Base-by-base conservation (phyloP, 2,797 vertebrate species). In the Acrocephalus scirpaceus region DNA sequence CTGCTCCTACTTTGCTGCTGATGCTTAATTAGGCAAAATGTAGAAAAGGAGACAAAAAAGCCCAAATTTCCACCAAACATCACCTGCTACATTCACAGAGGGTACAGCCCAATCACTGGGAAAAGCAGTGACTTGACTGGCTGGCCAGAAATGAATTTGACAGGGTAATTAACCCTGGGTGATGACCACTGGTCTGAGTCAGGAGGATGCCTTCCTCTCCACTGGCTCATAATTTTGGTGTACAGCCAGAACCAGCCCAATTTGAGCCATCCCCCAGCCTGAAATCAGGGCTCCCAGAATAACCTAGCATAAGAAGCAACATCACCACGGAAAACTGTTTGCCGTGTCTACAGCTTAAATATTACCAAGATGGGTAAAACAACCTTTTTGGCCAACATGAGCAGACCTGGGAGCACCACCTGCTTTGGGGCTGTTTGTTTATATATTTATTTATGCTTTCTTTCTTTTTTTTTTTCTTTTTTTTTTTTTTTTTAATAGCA, bases 211-310 rank as follows among this genome's bases (percentile, higher is more conserved):
- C 4, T 16, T 80, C 19, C n/a, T 70, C 67, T 62, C 30, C 58
- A 25, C 11, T 1, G 3, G 13, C 23, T 74, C 11, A 1, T 7
- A 42, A 21, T 0, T 8, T 53, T 87, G 61, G 34, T 5, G 27
- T 34, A 16, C n/a, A 89, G 54, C 32, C 51, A 61, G 47, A 54
- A 47, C 13, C 19, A 89, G 3, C 19, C 38, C 42, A 40, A 15
- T 34, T 0, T 77, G 25, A 51, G 14, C 21, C 27, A 29, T 22
- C 4, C 8, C 6, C 13, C 50, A 89, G 36, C 7, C 23, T 58
- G 65, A 27, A 62, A 40, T 12, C 34, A 38, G n/a, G n/a, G 38
- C 58, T 83, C 25, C 38, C 44, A 11, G 19, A 29, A 58, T n/a
- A 32, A 76, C 36, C 44, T 44, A 64, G 38, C 17, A 30, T 29